Percentiles rank a stretch among this genome's conserved stretches.
Evolutionary conservation across 2,888 invertebrate species (phyloP).

Genomic region (Drosophila bunnanda): DNA sequence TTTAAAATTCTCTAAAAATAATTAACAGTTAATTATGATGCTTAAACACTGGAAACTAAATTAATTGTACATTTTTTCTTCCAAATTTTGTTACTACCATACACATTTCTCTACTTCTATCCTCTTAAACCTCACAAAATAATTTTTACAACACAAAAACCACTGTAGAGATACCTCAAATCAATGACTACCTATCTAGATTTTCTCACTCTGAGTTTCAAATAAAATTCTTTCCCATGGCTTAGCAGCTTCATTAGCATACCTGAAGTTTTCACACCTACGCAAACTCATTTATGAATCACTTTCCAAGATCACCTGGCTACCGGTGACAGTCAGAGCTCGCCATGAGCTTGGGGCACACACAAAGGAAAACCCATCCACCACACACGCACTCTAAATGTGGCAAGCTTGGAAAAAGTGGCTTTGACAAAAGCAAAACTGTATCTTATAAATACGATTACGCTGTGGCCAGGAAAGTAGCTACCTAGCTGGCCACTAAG

Average conservation of each 20-base stretch:
- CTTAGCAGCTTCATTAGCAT: slow-evolving; percentile 36
- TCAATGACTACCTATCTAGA: slow-evolving; percentile 5
- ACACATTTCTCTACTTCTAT: neutral
- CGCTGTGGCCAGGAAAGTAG: slow-evolving; percentile 51
- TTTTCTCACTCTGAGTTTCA: neutral
- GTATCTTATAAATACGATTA: slow-evolving; percentile 79
- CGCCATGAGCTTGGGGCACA: slow-evolving; percentile 31
- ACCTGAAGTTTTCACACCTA: slow-evolving; percentile 32
- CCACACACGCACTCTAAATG: slow-evolving; percentile 29
- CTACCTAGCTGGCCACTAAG: slow-evolving; percentile 24
- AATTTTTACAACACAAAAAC: neutral
- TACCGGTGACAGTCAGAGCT: slow-evolving; percentile 1
- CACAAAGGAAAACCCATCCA: slow-evolving; percentile 47
- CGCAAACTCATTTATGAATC: slow-evolving; percentile 20
- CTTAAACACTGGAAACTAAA: too few relatives aligned
- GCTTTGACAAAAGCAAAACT: slow-evolving; percentile 51
- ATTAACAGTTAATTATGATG: too few relatives aligned
- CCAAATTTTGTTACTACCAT: neutral
- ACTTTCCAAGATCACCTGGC: slow-evolving; percentile 21
- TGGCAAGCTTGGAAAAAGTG: slow-evolving; percentile 55
- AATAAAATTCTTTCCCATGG: slow-evolving; percentile 19
- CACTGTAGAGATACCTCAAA: neutral
- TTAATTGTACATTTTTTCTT: too few relatives aligned
- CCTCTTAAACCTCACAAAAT: neutral
- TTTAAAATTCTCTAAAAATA: too few relatives aligned